Conservation (phyloP, 2,888 invertebrate species). For the Plagiodera versicolora region DNA sequence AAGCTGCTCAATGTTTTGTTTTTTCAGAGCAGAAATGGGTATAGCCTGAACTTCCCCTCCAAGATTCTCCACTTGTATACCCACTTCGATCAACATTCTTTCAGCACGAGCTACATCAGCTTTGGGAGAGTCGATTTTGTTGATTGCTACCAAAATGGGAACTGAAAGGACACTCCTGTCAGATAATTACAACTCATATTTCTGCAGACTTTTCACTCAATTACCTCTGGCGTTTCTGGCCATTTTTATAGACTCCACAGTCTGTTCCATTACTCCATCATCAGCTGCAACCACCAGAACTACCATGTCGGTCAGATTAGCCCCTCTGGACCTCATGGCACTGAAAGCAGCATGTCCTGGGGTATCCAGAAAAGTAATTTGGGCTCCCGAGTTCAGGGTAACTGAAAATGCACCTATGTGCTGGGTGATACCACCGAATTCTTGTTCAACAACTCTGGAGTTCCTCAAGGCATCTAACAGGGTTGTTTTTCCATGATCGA, state of each 20-base stretch:
- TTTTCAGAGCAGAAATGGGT: slow-evolving; percentile 87
- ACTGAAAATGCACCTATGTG: slow-evolving; percentile 98
- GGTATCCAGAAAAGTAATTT: slow-evolving; percentile 94
- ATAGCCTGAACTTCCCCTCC: slow-evolving; percentile 94
- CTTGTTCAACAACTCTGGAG: slow-evolving; percentile 83
- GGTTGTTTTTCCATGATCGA: slow-evolving; percentile 98
- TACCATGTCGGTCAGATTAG: slow-evolving; percentile 89
- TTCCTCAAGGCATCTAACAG: slow-evolving; percentile 86
- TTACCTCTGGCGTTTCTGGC: slow-evolving; percentile 75
- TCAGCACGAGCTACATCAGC: slow-evolving; percentile 85
- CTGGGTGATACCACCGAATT: slow-evolving; percentile 99
- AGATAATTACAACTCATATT: background rate
- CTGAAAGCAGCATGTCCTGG: slow-evolving; percentile 98
- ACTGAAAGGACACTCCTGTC: slow-evolving; percentile 59
- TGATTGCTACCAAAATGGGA: slow-evolving; percentile 94
- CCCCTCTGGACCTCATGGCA: slow-evolving; percentile 94
- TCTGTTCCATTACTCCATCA: slow-evolving; percentile 99
- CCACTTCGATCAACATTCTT: slow-evolving; percentile 73
- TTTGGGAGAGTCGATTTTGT: slow-evolving; percentile 94
- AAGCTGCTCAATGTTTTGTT: slow-evolving; percentile 73
- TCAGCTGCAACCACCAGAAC: slow-evolving; percentile 97
- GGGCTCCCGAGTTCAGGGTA: slow-evolving; percentile 64
- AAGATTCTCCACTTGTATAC: slow-evolving; percentile 79
- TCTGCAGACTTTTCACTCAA: background rate
- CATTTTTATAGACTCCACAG: slow-evolving; percentile 86